Evolutionary conservation across 2,888 invertebrate species (phyloP), one percentile per base, ranked within the genome.

Genomic region (Brachynemurus nebulosus): DNA sequence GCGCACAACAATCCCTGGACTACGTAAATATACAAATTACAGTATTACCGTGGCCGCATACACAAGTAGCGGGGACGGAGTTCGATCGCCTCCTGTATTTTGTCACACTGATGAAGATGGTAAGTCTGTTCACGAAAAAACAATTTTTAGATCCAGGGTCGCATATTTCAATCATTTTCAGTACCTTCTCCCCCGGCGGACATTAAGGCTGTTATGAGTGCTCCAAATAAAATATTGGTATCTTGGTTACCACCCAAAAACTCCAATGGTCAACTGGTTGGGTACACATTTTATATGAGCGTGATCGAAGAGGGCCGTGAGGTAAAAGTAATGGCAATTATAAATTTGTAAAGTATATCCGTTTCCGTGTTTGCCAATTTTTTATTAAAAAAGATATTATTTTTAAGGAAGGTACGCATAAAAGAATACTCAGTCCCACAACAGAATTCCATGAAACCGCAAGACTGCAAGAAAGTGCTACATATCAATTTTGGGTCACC

Each of bases 101-200:
- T 89, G 91, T 57, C 79, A 83, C 54, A 92, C 92, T 19, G 82
- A 86, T 57, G 89, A 91, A 71, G 92, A 92, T 64, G 83, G 88
- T 88, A 68, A 66, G 60, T n/a, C n/a, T n/a, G n/a, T n/a, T n/a
- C n/a, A n/a, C n/a, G n/a, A n/a, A n/a, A n/a, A n/a, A n/a, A n/a
- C n/a, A n/a, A n/a, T n/a, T n/a, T n/a, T n/a, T n/a, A n/a, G n/a
- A n/a, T n/a, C n/a, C n/a, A n/a, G n/a, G n/a, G 30, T 30, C 14
- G 6, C 14, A 35, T 4, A n/a, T n/a, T n/a, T n/a, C 2, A 35
- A 36, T 9, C 3, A 45, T 54, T 63, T 65, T 40, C 65, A 89
- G 88, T 88, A 35, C 92, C 92, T 47, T 88, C 88, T 44, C 78
- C 86, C 34, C 92, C 92, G 34, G 85, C 86, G 27, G 86, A 86